Base-by-base conservation (phyloP, 2,888 invertebrate genomes). In the Athrips mouffetella region DNA sequence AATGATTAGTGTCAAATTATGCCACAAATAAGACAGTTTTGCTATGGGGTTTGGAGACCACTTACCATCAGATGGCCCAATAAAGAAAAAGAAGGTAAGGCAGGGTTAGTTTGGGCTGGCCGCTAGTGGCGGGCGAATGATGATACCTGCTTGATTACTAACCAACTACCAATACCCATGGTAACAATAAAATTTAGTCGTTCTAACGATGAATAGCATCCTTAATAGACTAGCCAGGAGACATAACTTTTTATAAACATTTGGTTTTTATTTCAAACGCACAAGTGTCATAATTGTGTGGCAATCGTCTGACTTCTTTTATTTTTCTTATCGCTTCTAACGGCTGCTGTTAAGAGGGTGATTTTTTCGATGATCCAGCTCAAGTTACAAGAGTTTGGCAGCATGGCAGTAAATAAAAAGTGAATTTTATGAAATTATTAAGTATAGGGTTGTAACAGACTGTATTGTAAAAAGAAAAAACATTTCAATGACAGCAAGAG, bases 301-400 rank as follows among this genome's bases (percentile, higher is more conserved):
- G 35, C 49, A 45, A 46, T 23, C 23, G 31, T 4, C 3, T 25
- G 40, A 45, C 21, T 51, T 39, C 52, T 53, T 55, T 57, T 55
- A 59, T 57, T 58, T 58, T 55, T 55, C 58, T 60, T 60, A 60
- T 60, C 60, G 53, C 42, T 13, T 23, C 56, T 60, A 60, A 58
- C 58, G 58, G 55, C 49, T 47, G 46, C 52, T 51, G 50, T 53
- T n/a, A 58, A 60, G 54, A 51, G 56, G 51, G 56, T 51, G 57
- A 59, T 58, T 58, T 59, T 48, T 58, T 50, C 51, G 42, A 48
- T 42, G 41, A 44, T 33, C 46, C 37, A 41, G 48, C 11, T 7
- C 37, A 29, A 41, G 40, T 18, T 10, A 40, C n/a, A 41, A 31
- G 18, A 29, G 16, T 30, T 30, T 30, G 25, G 8, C 25, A 25